Evolutionary conservation across 2,113 vertebrate genomes (phyloP), one percentile per base, ranked within the genome.

Genomic region (Osmerus mordax): DNA sequence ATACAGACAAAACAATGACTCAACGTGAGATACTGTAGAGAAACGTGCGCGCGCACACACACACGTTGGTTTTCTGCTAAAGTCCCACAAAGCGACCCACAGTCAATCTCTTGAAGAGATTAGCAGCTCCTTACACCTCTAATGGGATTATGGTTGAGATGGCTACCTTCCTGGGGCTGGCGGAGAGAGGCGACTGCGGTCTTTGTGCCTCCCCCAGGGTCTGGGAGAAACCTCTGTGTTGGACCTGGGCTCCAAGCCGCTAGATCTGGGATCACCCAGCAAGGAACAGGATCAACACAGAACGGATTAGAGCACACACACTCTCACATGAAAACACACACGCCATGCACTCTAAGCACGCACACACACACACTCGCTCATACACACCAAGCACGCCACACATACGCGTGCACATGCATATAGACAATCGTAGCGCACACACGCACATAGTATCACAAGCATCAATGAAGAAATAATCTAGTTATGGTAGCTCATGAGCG

Each of bases 111-210:
- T 36, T 13, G 23, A 69, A n/a, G 56, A 21, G 47, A 56, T 19
- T 23, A 29, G 11, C 52, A 16, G 28, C 15, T 16, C 28, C 29
- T 55, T 28, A 14, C 67, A 13, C 18, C 15, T 4, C n/a, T 64
- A 71, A 71, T 71, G 18, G 60, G 59, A 64, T 71, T 71, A 63
- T 13, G 41, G 41, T 51, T 36, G 41, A 53, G 16, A 32, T 52
- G 23, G 19, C 52, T 71, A 71, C 19, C 60, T 54, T 63, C 59
- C 16, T 28, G 59, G 4, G 53, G 70, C 16, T 25, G 69, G 11
- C 8, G 69, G 4, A 16, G 59, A 47, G 59, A 28, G 8, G 4
- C 3, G 23, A 54, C 53, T 21, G 29, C 19, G 36, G 69, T 4
- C 55, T 61, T 70, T 60, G 29, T 59, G 58, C 2, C 29, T 59